phyloP scores from a whole-genome alignment of 2,113 vertebrate genomes.

The Pedetes capensis region DNA sequence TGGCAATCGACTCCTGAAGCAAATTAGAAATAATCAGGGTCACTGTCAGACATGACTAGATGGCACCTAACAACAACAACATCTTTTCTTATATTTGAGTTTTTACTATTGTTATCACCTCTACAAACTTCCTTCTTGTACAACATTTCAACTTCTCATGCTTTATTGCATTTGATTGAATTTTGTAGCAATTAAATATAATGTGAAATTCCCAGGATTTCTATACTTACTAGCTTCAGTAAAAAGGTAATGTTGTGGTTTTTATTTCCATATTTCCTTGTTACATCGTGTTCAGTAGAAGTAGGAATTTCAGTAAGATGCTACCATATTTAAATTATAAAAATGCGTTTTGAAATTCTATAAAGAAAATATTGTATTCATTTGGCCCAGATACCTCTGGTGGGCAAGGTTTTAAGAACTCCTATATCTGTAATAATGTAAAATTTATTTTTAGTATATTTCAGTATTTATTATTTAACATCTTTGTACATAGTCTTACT shows the following conservation, averaged over 20 bases:
- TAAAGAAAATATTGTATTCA: neutral
- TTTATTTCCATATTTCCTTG: neutral
- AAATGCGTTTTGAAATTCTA: neutral
- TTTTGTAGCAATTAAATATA: neutral
- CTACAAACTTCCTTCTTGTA: neutral
- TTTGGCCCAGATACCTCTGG: neutral
- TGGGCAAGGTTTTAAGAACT: neutral
- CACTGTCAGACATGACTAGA: too few species aligned
- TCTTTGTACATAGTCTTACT: conserved; percentile 51
- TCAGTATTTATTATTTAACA: conserved; percentile 70
- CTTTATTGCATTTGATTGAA: neutral
- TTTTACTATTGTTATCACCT: neutral
- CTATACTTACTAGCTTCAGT: neutral
- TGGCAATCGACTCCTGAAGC: too few species aligned
- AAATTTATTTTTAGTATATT: neutral
- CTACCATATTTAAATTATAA: neutral
- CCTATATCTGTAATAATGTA: neutral
- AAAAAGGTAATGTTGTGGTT: neutral
- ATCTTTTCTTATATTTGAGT: too few species aligned
- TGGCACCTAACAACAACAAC: too few species aligned
- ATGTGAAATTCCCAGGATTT: neutral
- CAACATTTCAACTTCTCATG: neutral
- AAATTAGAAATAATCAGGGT: too few species aligned
- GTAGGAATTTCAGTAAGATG: neutral
- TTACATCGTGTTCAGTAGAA: neutral